Conservation (phyloP, 2,797 vertebrate species). For the Hydrocynus forskahlii region DNA sequence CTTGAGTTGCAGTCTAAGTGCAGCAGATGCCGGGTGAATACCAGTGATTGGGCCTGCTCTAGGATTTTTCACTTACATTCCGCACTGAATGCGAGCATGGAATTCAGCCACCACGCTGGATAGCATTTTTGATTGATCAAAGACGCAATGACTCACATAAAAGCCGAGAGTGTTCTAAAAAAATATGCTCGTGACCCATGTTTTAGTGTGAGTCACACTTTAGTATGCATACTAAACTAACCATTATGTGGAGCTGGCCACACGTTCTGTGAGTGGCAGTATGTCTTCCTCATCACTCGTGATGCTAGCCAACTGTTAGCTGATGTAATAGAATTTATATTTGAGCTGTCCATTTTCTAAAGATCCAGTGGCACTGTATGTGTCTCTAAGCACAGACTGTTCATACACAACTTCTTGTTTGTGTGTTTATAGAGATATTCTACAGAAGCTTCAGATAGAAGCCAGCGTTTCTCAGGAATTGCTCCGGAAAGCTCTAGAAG, state of each 20-base stretch:
- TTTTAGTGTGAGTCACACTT: not conserved
- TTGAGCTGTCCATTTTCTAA: no score
- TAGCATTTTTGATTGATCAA: conserved; percentile 37
- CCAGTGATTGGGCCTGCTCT: conserved; percentile 41
- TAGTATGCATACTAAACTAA: not conserved
- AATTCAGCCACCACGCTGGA: conserved; percentile 22
- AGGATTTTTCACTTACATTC: conserved; percentile 44
- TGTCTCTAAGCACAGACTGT: not conserved
- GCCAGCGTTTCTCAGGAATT: conserved; percentile 60
- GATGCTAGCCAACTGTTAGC: no score
- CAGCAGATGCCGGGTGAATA: conserved; percentile 32
- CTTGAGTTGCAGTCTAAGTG: conserved; percentile 39
- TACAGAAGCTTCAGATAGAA: conserved; percentile 64
- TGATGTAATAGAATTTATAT: no score
- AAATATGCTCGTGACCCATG: conserved; percentile 3
- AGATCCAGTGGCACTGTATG: no score
- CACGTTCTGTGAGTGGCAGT: no score
- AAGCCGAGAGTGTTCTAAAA: conserved; percentile 17
- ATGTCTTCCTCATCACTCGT: no score
- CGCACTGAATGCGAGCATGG: conserved; percentile 37
- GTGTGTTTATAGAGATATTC: conserved; percentile 58
- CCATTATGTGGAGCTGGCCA: not conserved
- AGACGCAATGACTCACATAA: conserved; percentile 32
- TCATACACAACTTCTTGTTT: not conserved
- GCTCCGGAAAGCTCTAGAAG: conserved; percentile 65